Base-by-base conservation (phyloP, 2,888 invertebrate genomes). In the Dynastes grantii region DNA sequence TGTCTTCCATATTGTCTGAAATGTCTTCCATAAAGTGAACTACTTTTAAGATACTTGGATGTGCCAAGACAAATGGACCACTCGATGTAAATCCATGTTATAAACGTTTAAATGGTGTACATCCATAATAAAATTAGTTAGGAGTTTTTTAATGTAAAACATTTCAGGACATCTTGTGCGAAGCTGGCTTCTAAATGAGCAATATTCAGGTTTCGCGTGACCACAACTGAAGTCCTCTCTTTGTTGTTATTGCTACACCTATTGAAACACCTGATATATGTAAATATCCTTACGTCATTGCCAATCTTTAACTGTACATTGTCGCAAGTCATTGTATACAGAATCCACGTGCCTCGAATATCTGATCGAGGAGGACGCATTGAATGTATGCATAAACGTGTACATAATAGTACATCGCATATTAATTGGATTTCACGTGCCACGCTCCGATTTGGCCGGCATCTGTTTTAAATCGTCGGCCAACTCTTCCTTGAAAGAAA, bases 251-350 rank as follows among this genome's bases (percentile, higher is more conserved):
- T 32, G 32, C 32, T 45, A 11, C 16, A 55, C 4, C 16, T 22
- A 55, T 53, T n/a, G 8, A 71, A 16, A 22, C 37, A 22, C 22
- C 6, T 58, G 58, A 49, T 16, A 67, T 27, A 49, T 16, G 45
- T 27, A 45, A 45, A 49, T 16, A 58, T 53, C 9, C 13, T 40
- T n/a, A 73, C 51, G 11, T 45, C 40, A 73, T 73, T 58, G 58
- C 58, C 37, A 27, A 37, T 45, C 37, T 40, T 73, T 73, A 73
- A 73, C 73, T 73, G 73, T 73, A 73, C 58, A 29, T 73, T 73
- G 55, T 73, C 58, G 73, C 40, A 55, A 32, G 16, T 40, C 40
- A 73, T 73, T 58, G 22, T 37, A 37, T 73, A 16, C 22, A 16
- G 55, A 11, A n/a, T 58, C 5, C 58, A 40, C 40, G 73, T 58